Evolutionary conservation across 2,888 invertebrate genomes (phyloP).

Genomic region (Trissoscelio sp.): DNA sequence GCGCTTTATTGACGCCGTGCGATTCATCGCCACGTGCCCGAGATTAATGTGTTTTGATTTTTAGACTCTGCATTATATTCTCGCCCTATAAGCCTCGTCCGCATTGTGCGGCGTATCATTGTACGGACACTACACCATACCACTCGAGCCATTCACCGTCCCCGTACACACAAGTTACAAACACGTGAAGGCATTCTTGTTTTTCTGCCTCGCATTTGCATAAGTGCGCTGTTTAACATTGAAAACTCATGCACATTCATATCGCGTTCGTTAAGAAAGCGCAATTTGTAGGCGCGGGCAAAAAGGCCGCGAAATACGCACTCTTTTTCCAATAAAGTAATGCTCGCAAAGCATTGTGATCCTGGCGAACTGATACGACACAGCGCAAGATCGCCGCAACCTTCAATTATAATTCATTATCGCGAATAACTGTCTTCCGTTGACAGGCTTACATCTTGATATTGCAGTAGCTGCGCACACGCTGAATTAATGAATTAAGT

Average conservation of each 20-base stretch:
- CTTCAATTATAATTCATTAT: constrained; percentile 49
- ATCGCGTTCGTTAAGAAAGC: constrained; percentile 36
- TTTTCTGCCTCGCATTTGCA: constrained; percentile 60
- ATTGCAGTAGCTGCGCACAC: constrained; percentile 12
- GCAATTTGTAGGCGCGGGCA: constrained; percentile 46
- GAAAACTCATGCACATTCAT: constrained; percentile 66
- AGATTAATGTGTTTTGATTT: constrained; percentile 84
- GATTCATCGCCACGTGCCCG: constrained; percentile 82
- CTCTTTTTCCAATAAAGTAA: too few species aligned
- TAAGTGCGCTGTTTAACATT: constrained; percentile 62
- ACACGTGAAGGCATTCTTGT: constrained; percentile 65
- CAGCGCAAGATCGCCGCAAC: too few species aligned
- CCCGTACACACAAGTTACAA: constrained; percentile 62
- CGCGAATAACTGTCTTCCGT: constrained; percentile 40
- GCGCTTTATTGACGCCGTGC: constrained; percentile 79
- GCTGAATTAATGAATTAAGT: constrained; percentile 58
- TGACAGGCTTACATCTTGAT: constrained; percentile 59
- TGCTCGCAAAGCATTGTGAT: too few species aligned
- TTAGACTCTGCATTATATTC: constrained; percentile 81
- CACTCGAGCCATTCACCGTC: constrained; percentile 45
- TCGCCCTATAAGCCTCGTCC: constrained; percentile 75
- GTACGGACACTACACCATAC: constrained; percentile 63
- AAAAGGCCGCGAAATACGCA: too few species aligned
- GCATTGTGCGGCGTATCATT: constrained; percentile 73
- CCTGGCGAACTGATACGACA: too few species aligned